Evolutionary conservation across 2,888 invertebrate species (phyloP).

Genomic region (Hartigia nigra): DNA sequence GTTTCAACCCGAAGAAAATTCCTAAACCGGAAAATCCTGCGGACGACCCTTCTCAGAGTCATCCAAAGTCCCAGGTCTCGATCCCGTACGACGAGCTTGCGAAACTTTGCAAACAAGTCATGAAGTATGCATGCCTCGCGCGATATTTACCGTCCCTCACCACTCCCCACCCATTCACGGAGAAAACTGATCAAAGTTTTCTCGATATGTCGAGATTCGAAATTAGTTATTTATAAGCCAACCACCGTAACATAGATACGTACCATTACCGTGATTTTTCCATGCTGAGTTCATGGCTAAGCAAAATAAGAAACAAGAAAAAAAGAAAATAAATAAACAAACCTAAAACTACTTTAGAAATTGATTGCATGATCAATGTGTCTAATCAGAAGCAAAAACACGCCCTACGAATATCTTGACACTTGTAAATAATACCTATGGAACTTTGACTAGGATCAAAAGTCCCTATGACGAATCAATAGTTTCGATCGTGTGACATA

Average conservation of each 20-base stretch:
- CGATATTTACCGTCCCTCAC: neutral
- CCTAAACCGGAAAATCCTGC: neutral
- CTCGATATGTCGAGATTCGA: conserved; percentile 54
- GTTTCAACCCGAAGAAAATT: neutral
- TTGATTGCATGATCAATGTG: neutral
- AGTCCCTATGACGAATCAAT: neutral
- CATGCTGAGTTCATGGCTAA: neutral
- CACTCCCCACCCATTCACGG: neutral
- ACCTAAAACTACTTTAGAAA: neutral
- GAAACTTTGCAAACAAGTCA: conserved; percentile 28
- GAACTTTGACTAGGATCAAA: neutral
- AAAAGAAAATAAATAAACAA: neutral
- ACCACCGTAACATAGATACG: conserved; percentile 8
- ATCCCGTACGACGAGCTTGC: neutral
- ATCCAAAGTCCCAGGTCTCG: neutral
- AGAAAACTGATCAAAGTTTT: conserved; percentile 57
- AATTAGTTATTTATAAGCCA: conserved; percentile 57
- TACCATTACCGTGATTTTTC: neutral
- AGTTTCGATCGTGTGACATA: neutral
- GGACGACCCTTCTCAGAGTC: neutral
- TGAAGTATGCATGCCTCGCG: conserved; percentile 46
- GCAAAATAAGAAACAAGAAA: neutral
- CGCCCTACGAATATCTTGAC: neutral
- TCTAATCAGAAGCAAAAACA: neutral
- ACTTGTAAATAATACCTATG: neutral